Percentiles rank a stretch among this genome's conserved stretches.
Conservation (phyloP, 2,797 vertebrate species). For the Petrocephalus schoutedeni region DNA sequence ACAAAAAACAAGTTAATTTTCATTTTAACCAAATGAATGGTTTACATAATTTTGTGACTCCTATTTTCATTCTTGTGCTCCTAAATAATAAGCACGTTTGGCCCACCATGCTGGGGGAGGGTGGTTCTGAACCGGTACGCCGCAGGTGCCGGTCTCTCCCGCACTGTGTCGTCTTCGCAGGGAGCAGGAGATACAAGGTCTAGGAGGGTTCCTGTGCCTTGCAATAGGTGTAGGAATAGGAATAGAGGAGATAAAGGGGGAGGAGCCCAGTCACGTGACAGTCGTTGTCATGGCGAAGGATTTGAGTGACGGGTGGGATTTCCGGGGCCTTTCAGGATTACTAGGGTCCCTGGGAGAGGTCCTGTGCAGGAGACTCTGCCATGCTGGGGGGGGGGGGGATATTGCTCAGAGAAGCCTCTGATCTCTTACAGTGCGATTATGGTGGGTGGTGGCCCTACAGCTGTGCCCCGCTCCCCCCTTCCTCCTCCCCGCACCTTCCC, state of each 20-base stretch:
- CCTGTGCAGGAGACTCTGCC: neutral
- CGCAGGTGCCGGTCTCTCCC: neutral
- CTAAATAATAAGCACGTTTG: neutral
- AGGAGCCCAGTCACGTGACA: neutral
- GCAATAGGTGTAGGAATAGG: neutral
- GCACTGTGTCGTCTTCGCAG: neutral
- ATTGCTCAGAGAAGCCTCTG: neutral
- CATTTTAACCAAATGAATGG: neutral
- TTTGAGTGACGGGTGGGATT: neutral
- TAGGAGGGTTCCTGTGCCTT: neutral
- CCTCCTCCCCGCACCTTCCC: neutral
- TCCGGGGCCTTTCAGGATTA: neutral
- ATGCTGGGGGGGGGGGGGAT: neutral
- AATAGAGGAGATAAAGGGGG: neutral
- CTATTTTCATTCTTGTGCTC: neutral
- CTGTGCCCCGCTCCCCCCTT: neutral
- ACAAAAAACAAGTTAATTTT: neutral
- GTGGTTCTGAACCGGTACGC: neutral
- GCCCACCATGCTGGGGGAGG: neutral
- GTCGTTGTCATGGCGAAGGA: neutral
- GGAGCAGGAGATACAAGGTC: neutral
- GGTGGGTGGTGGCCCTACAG: neutral
- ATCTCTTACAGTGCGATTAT: neutral
- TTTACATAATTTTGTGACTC: neutral
- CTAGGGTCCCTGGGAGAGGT: neutral